Evolutionary conservation across 2,888 invertebrate genomes (phyloP), one percentile per base, ranked within the genome.

Genomic region (Drosophila algonquin): DNA sequence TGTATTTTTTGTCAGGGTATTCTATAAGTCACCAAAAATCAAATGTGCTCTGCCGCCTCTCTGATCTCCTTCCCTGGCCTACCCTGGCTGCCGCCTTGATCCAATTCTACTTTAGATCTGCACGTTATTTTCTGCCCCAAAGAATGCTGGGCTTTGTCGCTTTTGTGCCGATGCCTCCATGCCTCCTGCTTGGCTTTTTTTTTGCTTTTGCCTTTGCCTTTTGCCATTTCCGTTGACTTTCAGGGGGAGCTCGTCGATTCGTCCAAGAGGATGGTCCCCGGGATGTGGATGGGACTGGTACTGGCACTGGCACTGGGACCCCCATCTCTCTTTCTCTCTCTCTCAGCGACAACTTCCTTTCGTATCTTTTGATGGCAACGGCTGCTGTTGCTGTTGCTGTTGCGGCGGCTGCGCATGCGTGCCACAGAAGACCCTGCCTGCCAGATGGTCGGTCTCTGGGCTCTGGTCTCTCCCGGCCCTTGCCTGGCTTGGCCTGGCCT

Each of bases 191-290:
- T 77, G 70, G 80, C 14, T 56, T 44, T 47, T 50, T 58, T 62
- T 47, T 67, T 72, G 44, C 48, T 56, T 65, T 85, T 72, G 77
- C 70, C 75, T 80, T 81, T 73, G 81, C 72, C 79, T 70, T 77
- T 79, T 79, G 84, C 84, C 79, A 85, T 89, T 85, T 85, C 84
- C 84, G 87, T 75, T 77, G 86, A 83, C 83, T 82, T 53, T 46
- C 73, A 55, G 73, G 73, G 65, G 72, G 67, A 65, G 70, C 65
- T 55, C 55, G n/a, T n/a, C 40, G 60, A 18, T 40, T 32, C 32
- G 21, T 68, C 21, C 32, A 44, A 14, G 35, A n/a, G 47, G 40
- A 45, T 46, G 47, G 69, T 60, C 54, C 51, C 50, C 35, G 35
- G 35, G 35, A 35, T 35, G 35, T 35, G 35, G 35, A 35, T 35